These are phyloP conservation scores for Anguilla pacifica DNA, from an alignment of 2,797 vertebrate genomes.

Conservation along the genomic window DNA sequence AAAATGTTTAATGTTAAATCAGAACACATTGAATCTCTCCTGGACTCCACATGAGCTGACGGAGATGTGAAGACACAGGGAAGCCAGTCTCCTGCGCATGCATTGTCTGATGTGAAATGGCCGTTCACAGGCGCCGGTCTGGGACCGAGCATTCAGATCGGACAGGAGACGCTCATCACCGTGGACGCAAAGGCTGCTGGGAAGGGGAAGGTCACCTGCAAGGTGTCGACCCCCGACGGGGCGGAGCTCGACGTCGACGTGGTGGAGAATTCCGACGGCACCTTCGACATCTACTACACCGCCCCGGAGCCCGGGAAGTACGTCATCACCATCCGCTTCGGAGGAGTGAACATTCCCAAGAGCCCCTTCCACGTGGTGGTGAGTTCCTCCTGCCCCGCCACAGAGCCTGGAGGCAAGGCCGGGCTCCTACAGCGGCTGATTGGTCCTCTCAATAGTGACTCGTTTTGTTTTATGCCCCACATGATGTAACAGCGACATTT, in stretches of 20 bases:
- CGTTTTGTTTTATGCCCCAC: not conserved
- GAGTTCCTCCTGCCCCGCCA: constrained; percentile 50
- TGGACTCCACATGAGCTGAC: not conserved
- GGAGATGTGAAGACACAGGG: not conserved
- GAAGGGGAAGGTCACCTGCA: constrained; percentile 96
- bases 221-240: constrained; percentile 90
- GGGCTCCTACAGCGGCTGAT: too few relatives aligned
- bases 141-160: constrained; percentile 88
- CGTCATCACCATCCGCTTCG: constrained; percentile 93
- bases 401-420: not conserved
- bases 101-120: not conserved
- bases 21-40: too few relatives aligned
- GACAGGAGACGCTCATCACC: constrained; percentile 92
- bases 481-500: not conserved
- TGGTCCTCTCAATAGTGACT: not conserved
- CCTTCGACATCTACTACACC: constrained; percentile 97
- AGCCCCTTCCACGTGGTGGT: constrained; percentile 96
- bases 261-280: constrained; percentile 92
- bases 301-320: constrained; percentile 95
- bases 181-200: constrained; percentile 96
- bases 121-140: constrained; percentile 73
- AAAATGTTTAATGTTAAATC: too few relatives aligned
- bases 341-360: constrained; percentile 93
- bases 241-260: constrained; percentile 94
- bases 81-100: not conserved